Percentiles rank a stretch among this genome's conserved stretches.
phyloP scores from a whole-genome alignment of 2,888 invertebrate species.

The Thalpophila matura region DNA sequence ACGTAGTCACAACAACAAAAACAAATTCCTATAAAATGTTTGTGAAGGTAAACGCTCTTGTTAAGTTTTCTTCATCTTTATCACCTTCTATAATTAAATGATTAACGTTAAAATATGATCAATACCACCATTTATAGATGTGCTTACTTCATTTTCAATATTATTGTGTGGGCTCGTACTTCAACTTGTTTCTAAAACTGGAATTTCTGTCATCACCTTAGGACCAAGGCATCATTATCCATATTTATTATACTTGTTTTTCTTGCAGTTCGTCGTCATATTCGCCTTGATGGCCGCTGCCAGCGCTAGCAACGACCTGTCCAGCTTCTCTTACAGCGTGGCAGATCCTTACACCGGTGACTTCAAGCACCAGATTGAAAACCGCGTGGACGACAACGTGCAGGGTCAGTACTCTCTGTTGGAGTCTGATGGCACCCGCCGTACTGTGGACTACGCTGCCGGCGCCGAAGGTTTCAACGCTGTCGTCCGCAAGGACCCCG shows the following conservation, averaged over 20 bases:
- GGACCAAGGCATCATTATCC: too few species aligned
- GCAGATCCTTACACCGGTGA: conserved; percentile 90
- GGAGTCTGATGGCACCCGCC: conserved; percentile 89
- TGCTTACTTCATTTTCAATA: neutral
- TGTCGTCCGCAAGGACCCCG: conserved; percentile 88
- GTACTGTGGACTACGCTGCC: conserved; percentile 91
- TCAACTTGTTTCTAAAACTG: neutral
- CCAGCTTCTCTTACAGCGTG: conserved; percentile 90
- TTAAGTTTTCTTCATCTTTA: neutral
- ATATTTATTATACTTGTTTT: neutral
- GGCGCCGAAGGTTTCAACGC: conserved; percentile 90
- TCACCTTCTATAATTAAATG: conserved; percentile 4
- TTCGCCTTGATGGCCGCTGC: conserved; percentile 75
- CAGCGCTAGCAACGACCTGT: conserved; percentile 70
- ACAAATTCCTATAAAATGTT: conserved; percentile 76
- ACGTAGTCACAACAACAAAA: conserved; percentile 79
- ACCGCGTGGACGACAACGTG: conserved; percentile 86
- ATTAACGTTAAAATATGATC: neutral
- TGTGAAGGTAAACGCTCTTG: conserved; percentile 79
- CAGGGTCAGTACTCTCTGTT: conserved; percentile 89
- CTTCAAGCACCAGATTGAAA: conserved; percentile 89
- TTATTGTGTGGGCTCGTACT: neutral
- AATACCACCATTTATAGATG: neutral
- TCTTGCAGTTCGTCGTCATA: conserved; percentile 77
- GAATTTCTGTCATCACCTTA: too few species aligned